Percentiles rank a stretch among this genome's conserved stretches.
phyloP scores from a whole-genome alignment of 2,888 invertebrate genomes.

The Cyrtodaria siliqua region DNA sequence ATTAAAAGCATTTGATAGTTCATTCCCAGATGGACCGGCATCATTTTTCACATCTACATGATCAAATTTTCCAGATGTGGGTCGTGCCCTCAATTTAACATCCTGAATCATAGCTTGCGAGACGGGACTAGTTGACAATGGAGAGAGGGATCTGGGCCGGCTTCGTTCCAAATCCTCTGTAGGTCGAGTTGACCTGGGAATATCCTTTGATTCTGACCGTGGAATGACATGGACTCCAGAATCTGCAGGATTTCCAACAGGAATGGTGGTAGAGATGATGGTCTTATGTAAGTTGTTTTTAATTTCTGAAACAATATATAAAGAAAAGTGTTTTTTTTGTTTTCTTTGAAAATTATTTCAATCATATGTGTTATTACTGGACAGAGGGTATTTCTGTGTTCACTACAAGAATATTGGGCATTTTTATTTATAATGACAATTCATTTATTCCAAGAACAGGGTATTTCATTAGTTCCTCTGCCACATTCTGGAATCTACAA shows the following conservation, averaged over 20 bases:
- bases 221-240: neutral
- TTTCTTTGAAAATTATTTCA: too few relatives aligned
- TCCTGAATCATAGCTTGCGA: slow-evolving; percentile 56
- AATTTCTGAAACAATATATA: too few relatives aligned
- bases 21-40: slow-evolving; percentile 34
- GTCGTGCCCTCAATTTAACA: slow-evolving; percentile 57
- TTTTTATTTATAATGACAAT: too few relatives aligned
- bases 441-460: too few relatives aligned
- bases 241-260: slow-evolving; percentile 41
- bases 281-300: slow-evolving; percentile 53
- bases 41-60: slow-evolving; percentile 33
- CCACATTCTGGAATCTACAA: too few relatives aligned
- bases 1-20: slow-evolving; percentile 69
- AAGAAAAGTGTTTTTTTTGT: too few relatives aligned
- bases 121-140: slow-evolving; percentile 61
- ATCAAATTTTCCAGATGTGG: slow-evolving; percentile 51
- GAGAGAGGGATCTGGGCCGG: slow-evolving; percentile 46
- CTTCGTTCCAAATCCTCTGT: slow-evolving; percentile 29
- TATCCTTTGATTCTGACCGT: slow-evolving; percentile 50
- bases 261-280: slow-evolving; percentile 54
- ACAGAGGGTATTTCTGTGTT: too few relatives aligned
- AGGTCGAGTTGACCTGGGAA: slow-evolving; percentile 31
- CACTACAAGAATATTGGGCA: too few relatives aligned
- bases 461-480: too few relatives aligned
- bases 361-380: too few relatives aligned